These are phyloP conservation scores for Oligia strigilis DNA, from an alignment of 2,888 invertebrate species.

Conservation along the genomic window DNA sequence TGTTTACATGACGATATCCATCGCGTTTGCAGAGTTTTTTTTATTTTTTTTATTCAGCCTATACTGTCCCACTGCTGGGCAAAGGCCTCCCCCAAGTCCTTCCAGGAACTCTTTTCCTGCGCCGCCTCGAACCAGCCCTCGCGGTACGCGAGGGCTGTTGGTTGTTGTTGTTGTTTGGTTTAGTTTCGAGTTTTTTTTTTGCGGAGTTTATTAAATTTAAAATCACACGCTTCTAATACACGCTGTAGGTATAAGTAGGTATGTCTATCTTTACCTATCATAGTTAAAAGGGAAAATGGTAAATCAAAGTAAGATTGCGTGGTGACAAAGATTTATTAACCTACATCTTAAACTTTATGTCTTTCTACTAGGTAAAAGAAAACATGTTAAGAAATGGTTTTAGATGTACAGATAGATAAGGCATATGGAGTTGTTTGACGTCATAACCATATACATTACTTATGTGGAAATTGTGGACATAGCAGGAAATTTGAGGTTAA, in stretches of 20 bases:
- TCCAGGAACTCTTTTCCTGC: too few relatives aligned
- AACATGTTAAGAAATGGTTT: conserved; percentile 16
- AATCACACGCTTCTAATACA: neutral
- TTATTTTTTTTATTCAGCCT: too few relatives aligned
- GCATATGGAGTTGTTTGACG: conserved; percentile 1
- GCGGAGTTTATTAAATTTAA: too few relatives aligned
- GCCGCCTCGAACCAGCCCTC: too few relatives aligned
- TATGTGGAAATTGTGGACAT: conserved; percentile 11
- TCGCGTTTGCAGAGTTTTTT: too few relatives aligned
- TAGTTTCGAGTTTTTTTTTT: too few relatives aligned
- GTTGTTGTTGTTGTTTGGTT: too few relatives aligned
- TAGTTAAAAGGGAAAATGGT: conserved; percentile 18
- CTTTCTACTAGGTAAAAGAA: conserved; percentile 21
- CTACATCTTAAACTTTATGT: conserved; percentile 11
- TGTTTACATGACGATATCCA: too few relatives aligned
- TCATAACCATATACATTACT: conserved; percentile 4
- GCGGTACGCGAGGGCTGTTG: too few relatives aligned
- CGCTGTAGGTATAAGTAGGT: neutral
- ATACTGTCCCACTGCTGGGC: too few relatives aligned
- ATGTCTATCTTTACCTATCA: neutral
- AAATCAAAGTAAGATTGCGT: conserved; percentile 32
- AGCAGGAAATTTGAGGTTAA: neutral
- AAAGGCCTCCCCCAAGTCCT: too few relatives aligned
- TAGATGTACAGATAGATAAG: conserved; percentile 32
- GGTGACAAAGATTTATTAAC: conserved; percentile 20